Conservation (phyloP, 2,888 invertebrate species). For the Tyria jacobaeae region DNA sequence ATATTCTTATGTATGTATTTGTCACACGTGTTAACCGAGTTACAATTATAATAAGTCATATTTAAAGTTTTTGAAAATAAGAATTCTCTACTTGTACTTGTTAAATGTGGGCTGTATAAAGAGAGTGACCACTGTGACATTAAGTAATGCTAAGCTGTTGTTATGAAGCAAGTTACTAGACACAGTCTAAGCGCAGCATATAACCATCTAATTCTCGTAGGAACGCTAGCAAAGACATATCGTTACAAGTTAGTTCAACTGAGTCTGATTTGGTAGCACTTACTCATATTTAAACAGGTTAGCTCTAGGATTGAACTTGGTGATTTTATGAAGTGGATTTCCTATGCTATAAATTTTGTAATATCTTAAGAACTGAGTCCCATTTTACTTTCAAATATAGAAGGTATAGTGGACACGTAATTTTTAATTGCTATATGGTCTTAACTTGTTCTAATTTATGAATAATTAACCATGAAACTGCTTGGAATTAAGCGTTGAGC, state of each 20-base stretch:
- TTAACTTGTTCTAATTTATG: no score
- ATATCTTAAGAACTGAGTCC: neutral
- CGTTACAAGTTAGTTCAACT: constrained; percentile 62
- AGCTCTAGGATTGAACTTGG: constrained; percentile 42
- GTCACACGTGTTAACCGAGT: no score
- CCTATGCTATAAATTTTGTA: constrained; percentile 10
- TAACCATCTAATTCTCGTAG: constrained; percentile 62
- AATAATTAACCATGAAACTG: no score
- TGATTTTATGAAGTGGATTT: constrained; percentile 11
- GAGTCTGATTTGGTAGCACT: constrained; percentile 66
- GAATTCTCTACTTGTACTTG: no score
- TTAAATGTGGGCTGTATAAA: no score
- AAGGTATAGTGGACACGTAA: neutral
- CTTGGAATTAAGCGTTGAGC: no score
- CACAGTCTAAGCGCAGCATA: constrained; percentile 49
- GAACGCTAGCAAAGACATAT: constrained; percentile 55
- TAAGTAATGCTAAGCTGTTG: no score
- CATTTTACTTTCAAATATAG: neutral
- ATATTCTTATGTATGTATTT: no score
- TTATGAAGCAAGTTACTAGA: constrained; percentile 24
- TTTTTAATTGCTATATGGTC: no score
- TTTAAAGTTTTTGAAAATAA: no score
- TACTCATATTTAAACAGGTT: constrained; percentile 45
- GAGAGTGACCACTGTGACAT: no score
- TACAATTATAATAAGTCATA: no score